Evolutionary conservation across 2,888 invertebrate species (phyloP), one percentile per base, ranked within the genome.

Genomic region (Thera obeliscata): DNA sequence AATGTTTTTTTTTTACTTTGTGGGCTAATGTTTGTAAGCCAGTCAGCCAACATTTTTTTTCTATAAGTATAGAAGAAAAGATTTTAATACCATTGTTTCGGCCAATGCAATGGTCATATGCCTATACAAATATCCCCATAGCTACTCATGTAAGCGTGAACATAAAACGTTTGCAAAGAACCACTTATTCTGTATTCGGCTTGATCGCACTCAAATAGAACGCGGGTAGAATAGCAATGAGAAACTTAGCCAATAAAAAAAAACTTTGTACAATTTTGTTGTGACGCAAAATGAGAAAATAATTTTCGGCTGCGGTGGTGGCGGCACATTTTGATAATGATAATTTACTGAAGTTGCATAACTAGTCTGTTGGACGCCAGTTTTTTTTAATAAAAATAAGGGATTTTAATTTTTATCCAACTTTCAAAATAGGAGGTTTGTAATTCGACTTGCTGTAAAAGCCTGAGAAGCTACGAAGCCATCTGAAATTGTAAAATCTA

Each of bases 241-340:
- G 0, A 49, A 66, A 58, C 63, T 67, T 63, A n/a, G 8, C 46
- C 50, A 46, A 50, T 67, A 60, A 62, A 67, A 62, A 62, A 66
- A 63, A 64, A 57, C 50, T 64, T 56, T 58, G 58, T 64, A 36
- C 57, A 58, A 58, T 58, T 64, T 54, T 58, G 63, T 64, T 67
- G 69, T 72, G 68, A 66, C 61, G 67, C 48, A 43, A 56, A 43
- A 61, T 62, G 60, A 22, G 61, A 70, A 6, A 70, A 72, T 72
- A 68, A 70, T 72, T 66, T 70, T 61, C 49, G 38, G 49, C 41
- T 12, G 41, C 35, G 43, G n/a, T 58, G n/a, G 35, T 35, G 46
- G 46, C 35, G 35, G 46, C 48, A 41, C 11, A 49, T 49, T 63
- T 46, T 33, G 12, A 35, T 54, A 54, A 43, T 54, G 12, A 35